Conservation (phyloP, 2,113 vertebrate species). For the Actenoides hombroni region DNA sequence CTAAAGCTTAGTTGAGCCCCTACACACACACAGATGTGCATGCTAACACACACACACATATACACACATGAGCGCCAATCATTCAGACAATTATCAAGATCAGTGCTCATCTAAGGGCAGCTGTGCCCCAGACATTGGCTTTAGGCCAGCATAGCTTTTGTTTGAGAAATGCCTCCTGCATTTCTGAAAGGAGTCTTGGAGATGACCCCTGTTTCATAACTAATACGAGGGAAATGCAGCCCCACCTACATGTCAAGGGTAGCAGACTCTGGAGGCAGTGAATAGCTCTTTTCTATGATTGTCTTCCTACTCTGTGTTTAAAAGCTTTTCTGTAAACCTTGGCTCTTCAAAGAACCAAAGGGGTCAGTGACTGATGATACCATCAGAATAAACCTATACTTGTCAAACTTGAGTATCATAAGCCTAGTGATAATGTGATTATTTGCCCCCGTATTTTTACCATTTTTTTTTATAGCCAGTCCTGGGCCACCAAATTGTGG, state of each 20-base stretch:
- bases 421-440: not conserved
- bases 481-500: not conserved
- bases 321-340: not conserved
- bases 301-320: not conserved
- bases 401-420: not conserved
- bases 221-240: not conserved
- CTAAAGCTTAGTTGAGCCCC: not conserved
- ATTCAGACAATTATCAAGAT: not conserved
- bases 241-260: not conserved
- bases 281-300: not conserved
- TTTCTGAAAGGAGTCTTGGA: not conserved
- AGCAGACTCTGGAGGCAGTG: not conserved
- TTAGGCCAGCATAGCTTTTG: not conserved
- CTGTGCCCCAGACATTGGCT: not conserved
- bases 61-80: not conserved
- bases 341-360: not conserved
- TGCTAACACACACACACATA: fast-evolving
- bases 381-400: not conserved
- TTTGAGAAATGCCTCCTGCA: not conserved
- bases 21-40: no score
- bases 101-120: not conserved
- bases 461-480: not conserved
- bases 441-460: not conserved
- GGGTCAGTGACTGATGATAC: not conserved
- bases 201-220: not conserved